phyloP scores from a whole-genome alignment of 2,888 invertebrate species.

The Orchesellides sinensis region DNA sequence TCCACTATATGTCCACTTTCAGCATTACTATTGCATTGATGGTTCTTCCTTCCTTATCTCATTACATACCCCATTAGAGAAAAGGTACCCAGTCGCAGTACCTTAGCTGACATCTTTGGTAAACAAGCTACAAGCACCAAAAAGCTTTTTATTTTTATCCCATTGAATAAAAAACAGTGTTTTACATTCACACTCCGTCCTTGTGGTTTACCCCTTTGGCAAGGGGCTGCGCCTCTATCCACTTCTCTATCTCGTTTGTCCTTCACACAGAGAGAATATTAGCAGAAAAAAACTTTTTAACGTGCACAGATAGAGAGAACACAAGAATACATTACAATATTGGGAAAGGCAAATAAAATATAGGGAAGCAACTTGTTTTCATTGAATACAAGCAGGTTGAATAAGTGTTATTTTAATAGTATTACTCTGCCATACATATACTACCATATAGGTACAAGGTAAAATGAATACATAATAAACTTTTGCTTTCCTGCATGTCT shows the following conservation, averaged over 20 bases:
- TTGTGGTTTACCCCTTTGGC: conserved; percentile 56
- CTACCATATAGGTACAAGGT: background rate
- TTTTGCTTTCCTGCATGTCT: conserved; percentile 48
- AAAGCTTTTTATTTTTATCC: conserved; percentile 18
- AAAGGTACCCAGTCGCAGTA: too few relatives aligned
- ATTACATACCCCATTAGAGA: too few relatives aligned
- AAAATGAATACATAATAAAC: conserved; percentile 33
- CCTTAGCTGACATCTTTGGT: conserved; percentile 57
- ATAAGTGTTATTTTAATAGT: background rate
- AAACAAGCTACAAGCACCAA: conserved; percentile 2
- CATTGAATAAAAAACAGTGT: background rate
- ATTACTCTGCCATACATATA: background rate
- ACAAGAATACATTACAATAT: background rate
- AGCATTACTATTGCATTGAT: too few relatives aligned
- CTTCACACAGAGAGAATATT: too few relatives aligned
- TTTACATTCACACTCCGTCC: conserved; percentile 29
- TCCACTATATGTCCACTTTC: too few relatives aligned
- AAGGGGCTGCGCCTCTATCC: conserved; percentile 57
- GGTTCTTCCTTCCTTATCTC: too few relatives aligned
- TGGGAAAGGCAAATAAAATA: background rate
- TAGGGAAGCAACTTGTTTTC: conserved; percentile 47
- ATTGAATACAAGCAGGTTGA: conserved; percentile 52
- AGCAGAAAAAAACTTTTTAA: conserved; percentile 15
- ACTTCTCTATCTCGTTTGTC: conserved; percentile 40
- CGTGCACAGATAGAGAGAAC: conserved; percentile 28